Base-by-base conservation (phyloP, 2,797 vertebrate genomes). In the Sebastes kiyomatsui region DNA sequence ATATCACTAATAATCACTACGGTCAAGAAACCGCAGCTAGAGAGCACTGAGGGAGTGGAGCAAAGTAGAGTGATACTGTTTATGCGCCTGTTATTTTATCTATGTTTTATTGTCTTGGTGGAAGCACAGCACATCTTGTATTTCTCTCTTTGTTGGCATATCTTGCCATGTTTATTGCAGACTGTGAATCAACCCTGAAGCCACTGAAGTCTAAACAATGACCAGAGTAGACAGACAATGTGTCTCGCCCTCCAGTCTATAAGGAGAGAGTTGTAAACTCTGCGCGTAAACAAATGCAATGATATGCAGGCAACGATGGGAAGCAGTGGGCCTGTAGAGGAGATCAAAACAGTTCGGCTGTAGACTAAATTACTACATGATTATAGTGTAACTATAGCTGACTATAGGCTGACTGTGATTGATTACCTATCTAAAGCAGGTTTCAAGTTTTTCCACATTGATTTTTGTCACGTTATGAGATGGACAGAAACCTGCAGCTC, bases 1-100 rank as follows among this genome's bases (percentile, higher is more conserved):
- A 88, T 90, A 87, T 92, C 78, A 69, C 73, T 88, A 88, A 91
- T 88, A 92, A 91, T 81, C 82, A 83, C 82, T 46, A 75, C 62
- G 79, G 81, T 76, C 66, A 87, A 77, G 61, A 84, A 87, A 83
- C 58, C 66, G 38, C 75, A 79, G 80, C 60, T 33, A 77, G 59
- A 67, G 27, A 72, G 30, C 55, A 72, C 38, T 20, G 54, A 75
- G 32, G 56, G 35, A 78, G 46, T 6, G 11, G 32, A 75, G n/a
- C 55, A 54, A 55, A 70, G 75, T 13, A 25, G 7, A 67, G 70
- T 60, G 67, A 69, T 4, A 11, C 22, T 76, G 23, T 79, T 84
- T 49, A 79, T 72, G 67, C 65, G n/a, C 52, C 25, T 65, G 72
- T 74, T 62, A 64, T 33, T 81, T 60, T 55, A 70, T 75, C 69